Conservation (phyloP, 2,113 vertebrate genomes). For the Clupea harengus region DNA sequence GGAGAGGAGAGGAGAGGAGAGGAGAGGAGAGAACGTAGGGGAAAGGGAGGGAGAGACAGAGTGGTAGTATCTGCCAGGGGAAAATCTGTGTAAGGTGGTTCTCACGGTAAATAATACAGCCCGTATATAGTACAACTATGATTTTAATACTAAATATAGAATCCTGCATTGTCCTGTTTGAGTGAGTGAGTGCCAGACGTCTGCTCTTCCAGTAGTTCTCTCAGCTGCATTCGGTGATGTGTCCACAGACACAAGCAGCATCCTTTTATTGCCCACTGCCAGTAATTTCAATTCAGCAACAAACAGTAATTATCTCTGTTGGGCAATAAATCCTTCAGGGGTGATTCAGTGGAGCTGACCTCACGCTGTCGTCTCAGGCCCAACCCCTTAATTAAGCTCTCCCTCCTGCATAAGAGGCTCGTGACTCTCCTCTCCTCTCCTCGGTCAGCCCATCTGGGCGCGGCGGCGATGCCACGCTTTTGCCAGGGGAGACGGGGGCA, state of each 20-base stretch:
- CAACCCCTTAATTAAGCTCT: background rate
- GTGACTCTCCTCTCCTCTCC: background rate
- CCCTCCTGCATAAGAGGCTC: background rate
- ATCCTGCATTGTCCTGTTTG: background rate
- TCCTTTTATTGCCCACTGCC: background rate
- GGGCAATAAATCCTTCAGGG: background rate
- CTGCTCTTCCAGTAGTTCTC: background rate
- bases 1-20: background rate
- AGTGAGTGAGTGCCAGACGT: background rate
- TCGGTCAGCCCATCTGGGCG: background rate
- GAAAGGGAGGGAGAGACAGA: background rate
- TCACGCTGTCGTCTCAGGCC: background rate
- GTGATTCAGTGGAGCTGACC: background rate
- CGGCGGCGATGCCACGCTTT: background rate
- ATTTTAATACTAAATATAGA: background rate
- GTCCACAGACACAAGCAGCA: background rate
- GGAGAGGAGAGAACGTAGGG: background rate
- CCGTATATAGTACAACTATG: background rate
- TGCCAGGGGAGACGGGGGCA: background rate
- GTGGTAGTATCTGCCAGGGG: background rate
- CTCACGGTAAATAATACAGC: constrained; percentile 7
- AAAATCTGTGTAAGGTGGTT: background rate
- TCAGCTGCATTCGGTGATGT: background rate
- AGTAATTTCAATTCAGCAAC: background rate
- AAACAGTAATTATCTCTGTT: background rate